Base-by-base conservation (phyloP, 1,140 invertebrate species). In the Macrobrachium rosenbergii region DNA sequence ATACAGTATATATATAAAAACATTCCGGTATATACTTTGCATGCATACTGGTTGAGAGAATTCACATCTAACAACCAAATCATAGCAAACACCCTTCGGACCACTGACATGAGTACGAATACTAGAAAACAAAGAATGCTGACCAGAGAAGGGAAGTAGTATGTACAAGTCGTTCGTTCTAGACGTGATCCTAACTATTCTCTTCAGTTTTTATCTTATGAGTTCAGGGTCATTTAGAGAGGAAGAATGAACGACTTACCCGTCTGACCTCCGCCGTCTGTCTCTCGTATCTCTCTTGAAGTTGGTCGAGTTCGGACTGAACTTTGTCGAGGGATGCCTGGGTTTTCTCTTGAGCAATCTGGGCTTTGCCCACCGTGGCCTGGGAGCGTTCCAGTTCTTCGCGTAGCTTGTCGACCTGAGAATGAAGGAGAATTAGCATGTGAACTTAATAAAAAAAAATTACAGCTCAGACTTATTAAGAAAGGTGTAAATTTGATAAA, bases 321-420 rank as follows among this genome's bases (percentile, higher is more conserved):
- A 96, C 95, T 90, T 98, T 96, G 91, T 98, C 97, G 83, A 98
- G 92, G 14, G 95, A 93, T 87, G 96, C 95, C 91, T 98, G 97
- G 60, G 97, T 92, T 92, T 98, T 98, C 91, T 98, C 97, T 91
- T 97, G 96, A 91, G 97, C 96, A 77, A 97, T 92, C 92, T 98
- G 97, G 75, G 96, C 95, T 92, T 98, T 98, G 90, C 96, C 96
- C 21, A 98, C 93, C 19, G 96, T 96, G 10, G 95, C 95, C 92
- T 98, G 96, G 43, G 96, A 95, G 73, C 97, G 94, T 92, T 98
- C 97, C 90, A 98, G 92, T 92, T 98, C 97, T 92, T 97, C 96
- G 90, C 96, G 94, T n/a, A 96, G 93, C 91, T 98, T 98, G 91
- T 98, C 97, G 64, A 97, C 84, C 84, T 87, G 17, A 63, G 14